phyloP scores from a whole-genome alignment of 2,888 invertebrate genomes.

The Xanthia togata region DNA sequence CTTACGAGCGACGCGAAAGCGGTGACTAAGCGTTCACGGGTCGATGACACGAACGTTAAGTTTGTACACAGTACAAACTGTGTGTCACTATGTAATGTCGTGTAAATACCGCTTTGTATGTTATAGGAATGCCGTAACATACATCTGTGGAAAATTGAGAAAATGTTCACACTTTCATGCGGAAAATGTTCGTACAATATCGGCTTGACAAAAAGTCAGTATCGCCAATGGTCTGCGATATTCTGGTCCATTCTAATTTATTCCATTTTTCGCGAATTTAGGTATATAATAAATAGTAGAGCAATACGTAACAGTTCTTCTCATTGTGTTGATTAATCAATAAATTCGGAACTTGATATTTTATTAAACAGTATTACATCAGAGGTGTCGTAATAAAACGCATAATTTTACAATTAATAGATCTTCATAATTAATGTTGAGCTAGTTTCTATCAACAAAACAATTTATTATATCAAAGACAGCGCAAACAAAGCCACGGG shows the following conservation, averaged over 20 bases:
- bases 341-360: slow-evolving; percentile 17
- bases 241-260: slow-evolving; percentile 8
- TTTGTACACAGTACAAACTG: no score
- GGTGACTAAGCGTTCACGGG: slow-evolving; percentile 71
- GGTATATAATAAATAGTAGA: neutral
- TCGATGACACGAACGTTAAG: slow-evolving; percentile 73
- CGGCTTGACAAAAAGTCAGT: neutral
- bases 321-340: slow-evolving; percentile 23
- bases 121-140: slow-evolving; percentile 22
- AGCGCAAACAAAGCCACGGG: slow-evolving; percentile 7
- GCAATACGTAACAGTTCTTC: slow-evolving; percentile 4
- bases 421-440: slow-evolving; percentile 19
- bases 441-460: slow-evolving; percentile 16
- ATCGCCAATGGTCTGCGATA: neutral
- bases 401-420: slow-evolving; percentile 32
- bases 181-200: slow-evolving; percentile 6
- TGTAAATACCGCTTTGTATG: slow-evolving; percentile 32
- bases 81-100: slow-evolving; percentile 60
- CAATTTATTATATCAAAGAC: slow-evolving; percentile 1
- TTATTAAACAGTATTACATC: slow-evolving; percentile 25
- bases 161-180: slow-evolving; percentile 28
- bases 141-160: slow-evolving; percentile 17
- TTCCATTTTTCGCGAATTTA: neutral
- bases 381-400: slow-evolving; percentile 3
- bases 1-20: slow-evolving; percentile 71